Evolutionary conservation across 2,113 vertebrate genomes (phyloP), one percentile per base, ranked within the genome.

Genomic region (Brachirus orientalis): DNA sequence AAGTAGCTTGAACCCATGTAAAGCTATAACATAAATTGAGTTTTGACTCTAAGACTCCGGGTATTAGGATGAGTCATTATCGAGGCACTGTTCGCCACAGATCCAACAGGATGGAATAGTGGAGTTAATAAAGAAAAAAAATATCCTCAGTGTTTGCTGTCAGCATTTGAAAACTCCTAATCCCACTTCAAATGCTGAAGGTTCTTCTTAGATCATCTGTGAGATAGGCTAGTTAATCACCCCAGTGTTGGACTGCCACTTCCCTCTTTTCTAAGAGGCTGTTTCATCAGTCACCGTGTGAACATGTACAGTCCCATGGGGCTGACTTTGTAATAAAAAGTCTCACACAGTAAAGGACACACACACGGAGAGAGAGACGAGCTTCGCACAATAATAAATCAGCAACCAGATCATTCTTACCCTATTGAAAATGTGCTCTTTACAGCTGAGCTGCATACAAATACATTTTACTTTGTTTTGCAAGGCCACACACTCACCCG

Each of bases 191-290:
- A 72, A 66, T 44, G 54, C 59, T 59, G 54, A 69, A 79, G 68
- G 77, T 84, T 84, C 79, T 84, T 83, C 64, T 36, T 64, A 75
- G 79, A 78, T 89, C 84, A 80, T 85, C 72, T 82, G 80, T 79
- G 35, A 66, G 67, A 86, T 58, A 75, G 36, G 58, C 57, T 61
- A 76, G 82, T 83, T 83, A 82, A 88, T 89, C 83, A 86, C 60
- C 41, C 13, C 65, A 47, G 62, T 51, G 79, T 70, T 58, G 58
- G 64, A 72, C 51, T 6, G 46, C 55, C 14, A 16, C 72, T 56
- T 17, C 69, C 69, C 50, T 58, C 52, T 68, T 83, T 71, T 79
- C 45, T 69, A 60, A 51, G 38, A 88, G 75, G 63, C 48, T 43
- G 2, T 84, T 85, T 89, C 76, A 87, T 87, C 80, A 76, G 82